phyloP scores from a whole-genome alignment of 2,888 invertebrate genomes.

The Ochropleura plecta region DNA sequence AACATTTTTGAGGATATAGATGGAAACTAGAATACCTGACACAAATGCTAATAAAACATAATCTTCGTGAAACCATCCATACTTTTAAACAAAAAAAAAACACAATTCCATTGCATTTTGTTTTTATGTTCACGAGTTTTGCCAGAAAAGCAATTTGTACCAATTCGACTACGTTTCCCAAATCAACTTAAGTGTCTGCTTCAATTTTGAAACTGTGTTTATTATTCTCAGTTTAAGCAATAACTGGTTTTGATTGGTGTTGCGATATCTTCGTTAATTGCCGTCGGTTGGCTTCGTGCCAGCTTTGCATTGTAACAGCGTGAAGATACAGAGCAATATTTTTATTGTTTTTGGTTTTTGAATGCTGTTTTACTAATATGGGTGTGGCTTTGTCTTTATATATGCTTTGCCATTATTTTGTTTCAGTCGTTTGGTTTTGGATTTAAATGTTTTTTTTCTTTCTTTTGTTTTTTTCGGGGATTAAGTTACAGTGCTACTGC shows the following conservation, averaged over 20 bases:
- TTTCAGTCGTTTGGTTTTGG: not conserved
- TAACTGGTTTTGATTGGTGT: conserved; percentile 55
- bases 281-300: conserved; percentile 56
- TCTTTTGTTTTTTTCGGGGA: not conserved
- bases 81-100: not conserved
- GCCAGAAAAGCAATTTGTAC: conserved; percentile 18
- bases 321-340: conserved; percentile 41
- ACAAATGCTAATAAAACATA: not conserved
- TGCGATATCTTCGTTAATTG: conserved; percentile 58
- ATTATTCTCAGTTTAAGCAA: conserved; percentile 43
- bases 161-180: conserved; percentile 22
- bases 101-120: not conserved
- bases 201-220: conserved; percentile 44
- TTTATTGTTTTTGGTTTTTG: conserved; percentile 33
- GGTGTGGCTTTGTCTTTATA: not conserved
- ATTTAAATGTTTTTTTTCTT: not conserved
- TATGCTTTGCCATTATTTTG: not conserved
- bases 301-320: conserved; percentile 40
- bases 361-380: conserved; percentile 33
- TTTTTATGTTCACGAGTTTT: conserved; percentile 14
- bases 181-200: conserved; percentile 45
- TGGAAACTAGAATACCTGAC: too few relatives aligned
- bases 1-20: not conserved
- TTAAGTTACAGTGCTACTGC: not conserved
- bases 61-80: not conserved